Evolutionary conservation across 2,888 invertebrate species (phyloP).

Genomic region (Meghimatium bilineatum): DNA sequence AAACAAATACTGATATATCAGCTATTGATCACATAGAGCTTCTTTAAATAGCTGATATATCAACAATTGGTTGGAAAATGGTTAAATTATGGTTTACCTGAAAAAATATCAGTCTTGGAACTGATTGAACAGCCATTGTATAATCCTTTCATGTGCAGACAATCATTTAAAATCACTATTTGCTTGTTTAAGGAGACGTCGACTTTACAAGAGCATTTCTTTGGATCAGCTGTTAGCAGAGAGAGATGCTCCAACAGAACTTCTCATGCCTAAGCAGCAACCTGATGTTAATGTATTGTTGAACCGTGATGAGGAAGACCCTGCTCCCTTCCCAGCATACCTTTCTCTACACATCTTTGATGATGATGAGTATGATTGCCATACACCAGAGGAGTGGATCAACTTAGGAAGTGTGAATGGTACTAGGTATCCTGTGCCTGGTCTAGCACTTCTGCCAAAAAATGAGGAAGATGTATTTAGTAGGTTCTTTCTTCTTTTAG

Average conservation of each 20-base stretch:
- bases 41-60: too few relatives aligned
- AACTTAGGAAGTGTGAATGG: slow-evolving; percentile 84
- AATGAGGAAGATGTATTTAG: slow-evolving; percentile 64
- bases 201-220: slow-evolving; percentile 69
- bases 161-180: neutral
- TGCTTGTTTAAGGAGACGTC: slow-evolving; percentile 67
- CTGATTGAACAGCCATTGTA: too few relatives aligned
- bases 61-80: too few relatives aligned
- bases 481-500: slow-evolving; percentile 50
- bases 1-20: too few relatives aligned
- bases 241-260: slow-evolving; percentile 66
- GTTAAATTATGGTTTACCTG: too few relatives aligned
- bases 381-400: slow-evolving; percentile 86
- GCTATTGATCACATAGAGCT: too few relatives aligned
- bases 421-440: slow-evolving; percentile 85
- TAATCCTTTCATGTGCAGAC: too few relatives aligned
- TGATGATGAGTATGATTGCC: slow-evolving; percentile 82
- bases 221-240: slow-evolving; percentile 66
- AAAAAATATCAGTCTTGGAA: too few relatives aligned
- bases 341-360: slow-evolving; percentile 85
- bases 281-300: slow-evolving; percentile 60
- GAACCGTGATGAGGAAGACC: slow-evolving; percentile 68
- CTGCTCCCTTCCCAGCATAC: slow-evolving; percentile 77
- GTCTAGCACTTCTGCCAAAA: slow-evolving; percentile 83
- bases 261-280: slow-evolving; percentile 75